phyloP scores from a whole-genome alignment of 2,797 vertebrate genomes.

The Crocidura indochinensis region DNA sequence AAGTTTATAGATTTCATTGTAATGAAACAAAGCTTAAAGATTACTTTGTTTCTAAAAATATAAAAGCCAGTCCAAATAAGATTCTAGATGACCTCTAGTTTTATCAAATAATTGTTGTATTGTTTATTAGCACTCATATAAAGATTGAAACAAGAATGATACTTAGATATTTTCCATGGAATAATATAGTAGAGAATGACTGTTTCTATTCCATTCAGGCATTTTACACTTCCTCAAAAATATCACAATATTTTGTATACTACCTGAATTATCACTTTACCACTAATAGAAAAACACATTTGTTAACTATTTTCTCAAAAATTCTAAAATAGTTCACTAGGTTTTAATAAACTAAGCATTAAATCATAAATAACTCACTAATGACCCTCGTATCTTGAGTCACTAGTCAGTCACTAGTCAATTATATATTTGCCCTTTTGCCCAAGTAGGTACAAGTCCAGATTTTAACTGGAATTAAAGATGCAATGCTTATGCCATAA shows the following conservation, averaged over 20 bases:
- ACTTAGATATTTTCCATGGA: neutral
- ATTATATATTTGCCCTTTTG: slow-evolving; percentile 55
- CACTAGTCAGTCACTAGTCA: slow-evolving; percentile 41
- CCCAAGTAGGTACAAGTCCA: slow-evolving; percentile 50
- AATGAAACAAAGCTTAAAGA: neutral
- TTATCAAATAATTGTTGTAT: neutral
- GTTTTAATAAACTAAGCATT: neutral
- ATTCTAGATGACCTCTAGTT: too few relatives aligned
- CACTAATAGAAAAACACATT: neutral
- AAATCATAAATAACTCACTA: slow-evolving; percentile 48
- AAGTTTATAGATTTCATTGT: neutral
- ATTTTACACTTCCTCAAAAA: neutral
- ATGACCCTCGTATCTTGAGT: neutral
- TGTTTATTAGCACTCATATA: neutral
- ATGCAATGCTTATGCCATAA: slow-evolving; percentile 18
- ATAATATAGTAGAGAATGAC: neutral
- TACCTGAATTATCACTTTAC: neutral
- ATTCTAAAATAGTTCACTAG: slow-evolving; percentile 35
- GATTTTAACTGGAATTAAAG: slow-evolving; percentile 65
- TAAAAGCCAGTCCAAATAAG: too few relatives aligned
- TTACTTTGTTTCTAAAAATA: too few relatives aligned
- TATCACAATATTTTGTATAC: neutral
- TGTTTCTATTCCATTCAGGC: neutral
- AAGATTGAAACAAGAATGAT: slow-evolving; percentile 15
- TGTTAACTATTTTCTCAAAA: neutral